Percentiles rank a stretch among this genome's conserved stretches.
Conservation (phyloP, 2,113 vertebrate genomes). For the Heterotilapia buettikoferi region DNA sequence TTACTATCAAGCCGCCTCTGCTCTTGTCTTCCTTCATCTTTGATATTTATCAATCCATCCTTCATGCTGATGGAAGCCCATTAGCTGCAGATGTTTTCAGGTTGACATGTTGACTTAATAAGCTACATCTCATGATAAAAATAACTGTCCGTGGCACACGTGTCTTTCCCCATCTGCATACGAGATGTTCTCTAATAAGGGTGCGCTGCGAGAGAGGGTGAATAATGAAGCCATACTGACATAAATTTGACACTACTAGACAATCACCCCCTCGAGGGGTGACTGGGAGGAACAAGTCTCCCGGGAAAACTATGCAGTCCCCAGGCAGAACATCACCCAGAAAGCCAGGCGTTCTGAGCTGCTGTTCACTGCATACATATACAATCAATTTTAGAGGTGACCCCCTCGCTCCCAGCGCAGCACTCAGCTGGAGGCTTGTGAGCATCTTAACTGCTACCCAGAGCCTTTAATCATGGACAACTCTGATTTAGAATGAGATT, state of each 20-base stretch:
- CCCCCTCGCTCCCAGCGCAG: not conserved
- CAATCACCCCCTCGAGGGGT: not conserved
- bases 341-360: not conserved
- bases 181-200: not conserved
- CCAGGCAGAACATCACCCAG: not conserved
- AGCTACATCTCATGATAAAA: constrained; percentile 13
- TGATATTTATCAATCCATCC: constrained; percentile 29
- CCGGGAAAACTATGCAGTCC: not conserved
- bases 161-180: not conserved
- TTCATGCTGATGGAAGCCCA: constrained; percentile 22
- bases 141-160: not conserved
- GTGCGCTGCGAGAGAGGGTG: not conserved
- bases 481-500: not conserved
- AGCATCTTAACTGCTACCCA: not conserved
- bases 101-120: constrained; percentile 37
- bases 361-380: not conserved
- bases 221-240: not conserved
- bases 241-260: not conserved
- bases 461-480: not conserved
- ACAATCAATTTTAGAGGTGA: not conserved
- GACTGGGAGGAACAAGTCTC: not conserved
- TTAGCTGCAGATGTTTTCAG: constrained; percentile 29
- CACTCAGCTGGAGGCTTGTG: not conserved
- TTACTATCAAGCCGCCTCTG: constrained; percentile 11
- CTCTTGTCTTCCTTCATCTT: not conserved